Percentiles rank a stretch among this genome's conserved stretches.
These are phyloP conservation scores for Xenentodon cancila DNA, from an alignment of 2,797 vertebrate genomes.

Conservation along the genomic window DNA sequence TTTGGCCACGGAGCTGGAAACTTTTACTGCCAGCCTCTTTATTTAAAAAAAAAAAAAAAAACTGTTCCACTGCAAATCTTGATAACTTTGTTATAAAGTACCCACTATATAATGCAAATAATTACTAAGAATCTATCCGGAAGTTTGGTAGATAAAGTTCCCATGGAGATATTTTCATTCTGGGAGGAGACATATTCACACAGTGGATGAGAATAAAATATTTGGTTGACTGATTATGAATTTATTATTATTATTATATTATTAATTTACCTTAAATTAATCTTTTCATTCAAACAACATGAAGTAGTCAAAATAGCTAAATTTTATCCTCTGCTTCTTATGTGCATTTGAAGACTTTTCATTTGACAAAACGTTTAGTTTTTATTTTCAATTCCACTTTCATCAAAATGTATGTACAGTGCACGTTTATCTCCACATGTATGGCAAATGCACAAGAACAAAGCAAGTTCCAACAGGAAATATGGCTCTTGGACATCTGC, in stretches of 20 bases:
- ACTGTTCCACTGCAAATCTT: conserved; percentile 31
- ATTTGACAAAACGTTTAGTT: too few relatives aligned
- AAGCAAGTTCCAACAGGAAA: too few relatives aligned
- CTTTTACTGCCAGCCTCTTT: conserved; percentile 61
- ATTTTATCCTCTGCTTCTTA: neutral
- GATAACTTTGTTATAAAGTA: conserved; percentile 39
- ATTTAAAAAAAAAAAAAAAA: conserved; percentile 10
- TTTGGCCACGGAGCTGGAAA: conserved; percentile 66
- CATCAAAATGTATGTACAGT: too few relatives aligned
- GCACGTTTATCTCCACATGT: too few relatives aligned
- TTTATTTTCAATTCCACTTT: too few relatives aligned
- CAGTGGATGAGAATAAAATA: conserved; percentile 7
- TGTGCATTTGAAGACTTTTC: neutral
- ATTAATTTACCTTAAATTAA: conserved; percentile 14
- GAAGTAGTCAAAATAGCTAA: neutral
- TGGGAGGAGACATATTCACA: conserved; percentile 19
- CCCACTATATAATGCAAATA: conserved; percentile 21
- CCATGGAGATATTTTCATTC: conserved; percentile 22
- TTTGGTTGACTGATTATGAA: conserved; percentile 19
- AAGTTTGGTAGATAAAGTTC: conserved; percentile 18
- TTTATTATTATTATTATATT: too few relatives aligned
- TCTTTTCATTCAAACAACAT: conserved; percentile 1
- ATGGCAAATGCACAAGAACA: neutral
- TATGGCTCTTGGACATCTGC: too few relatives aligned
- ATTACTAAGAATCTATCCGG: conserved; percentile 27